Conservation (phyloP, 2,113 vertebrate genomes). For the Sander vitreus region DNA sequence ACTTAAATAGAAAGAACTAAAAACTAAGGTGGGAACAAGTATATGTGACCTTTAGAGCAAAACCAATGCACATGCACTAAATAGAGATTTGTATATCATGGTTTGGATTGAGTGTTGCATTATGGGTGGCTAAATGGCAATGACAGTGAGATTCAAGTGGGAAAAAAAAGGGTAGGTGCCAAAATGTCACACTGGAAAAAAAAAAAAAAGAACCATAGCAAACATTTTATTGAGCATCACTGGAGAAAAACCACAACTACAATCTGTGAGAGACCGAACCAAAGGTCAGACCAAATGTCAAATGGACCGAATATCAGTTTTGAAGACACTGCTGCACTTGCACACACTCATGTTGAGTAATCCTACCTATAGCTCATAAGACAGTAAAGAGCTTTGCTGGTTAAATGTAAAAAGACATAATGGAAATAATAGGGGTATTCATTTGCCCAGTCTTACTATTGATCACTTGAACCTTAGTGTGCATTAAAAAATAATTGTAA, state of each 20-base stretch:
- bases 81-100: background rate
- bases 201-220: conserved; percentile 4
- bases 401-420: background rate
- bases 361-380: background rate
- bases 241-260: conserved; percentile 30
- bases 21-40: background rate
- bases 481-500: background rate
- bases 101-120: background rate
- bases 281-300: conserved; percentile 54
- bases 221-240: conserved; percentile 26
- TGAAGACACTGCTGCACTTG: background rate
- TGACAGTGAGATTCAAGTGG: background rate
- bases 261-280: conserved; percentile 25
- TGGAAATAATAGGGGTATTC: background rate
- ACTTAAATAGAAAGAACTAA: background rate
- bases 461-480: background rate
- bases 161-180: background rate
- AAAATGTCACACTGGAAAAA: conserved; percentile 32
- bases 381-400: background rate
- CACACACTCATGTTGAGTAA: background rate
- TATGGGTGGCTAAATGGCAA: conserved; percentile 12
- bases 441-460: background rate
- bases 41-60: background rate
- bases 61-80: background rate
- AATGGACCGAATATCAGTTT: conserved; percentile 9